Evolutionary conservation across 2,113 vertebrate species (phyloP).

Genomic region (Copsychus sechellarum): DNA sequence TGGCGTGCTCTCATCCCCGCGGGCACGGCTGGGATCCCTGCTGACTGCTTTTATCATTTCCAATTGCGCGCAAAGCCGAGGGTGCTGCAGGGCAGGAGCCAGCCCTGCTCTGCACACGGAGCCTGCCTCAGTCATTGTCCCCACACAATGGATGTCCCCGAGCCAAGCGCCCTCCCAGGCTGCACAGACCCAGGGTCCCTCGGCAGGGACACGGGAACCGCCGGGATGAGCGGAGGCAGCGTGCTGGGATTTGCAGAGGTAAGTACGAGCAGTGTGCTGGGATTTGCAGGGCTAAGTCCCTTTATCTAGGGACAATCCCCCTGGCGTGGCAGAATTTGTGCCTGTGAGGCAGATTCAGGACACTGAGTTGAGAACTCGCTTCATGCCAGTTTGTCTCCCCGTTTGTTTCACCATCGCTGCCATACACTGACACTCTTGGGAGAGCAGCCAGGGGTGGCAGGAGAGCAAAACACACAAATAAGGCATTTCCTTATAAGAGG

Average conservation of each 20-base stretch:
- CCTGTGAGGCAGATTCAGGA: background rate
- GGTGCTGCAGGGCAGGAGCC: no score
- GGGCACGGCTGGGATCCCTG: background rate
- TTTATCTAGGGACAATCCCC: background rate
- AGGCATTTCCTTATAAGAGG: background rate
- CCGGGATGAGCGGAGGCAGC: accelerated
- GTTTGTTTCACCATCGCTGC: background rate
- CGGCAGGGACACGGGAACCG: background rate
- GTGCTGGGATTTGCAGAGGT: background rate
- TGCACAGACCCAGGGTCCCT: accelerated
- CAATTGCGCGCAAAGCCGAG: background rate
- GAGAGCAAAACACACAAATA: background rate
- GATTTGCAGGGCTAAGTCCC: background rate
- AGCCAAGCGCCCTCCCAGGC: background rate
- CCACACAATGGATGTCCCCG: background rate
- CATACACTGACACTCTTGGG: background rate
- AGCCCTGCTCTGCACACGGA: background rate
- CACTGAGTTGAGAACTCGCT: accelerated
- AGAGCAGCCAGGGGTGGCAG: background rate
- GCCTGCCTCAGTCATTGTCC: background rate
- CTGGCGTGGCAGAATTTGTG: background rate
- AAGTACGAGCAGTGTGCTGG: background rate
- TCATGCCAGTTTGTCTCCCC: background rate
- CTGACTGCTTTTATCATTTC: background rate
- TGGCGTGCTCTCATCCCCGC: background rate